Conservation (phyloP, 30 jellyfish, hydroid and myxozoan genomes). For the Aurelia sp. region DNA sequence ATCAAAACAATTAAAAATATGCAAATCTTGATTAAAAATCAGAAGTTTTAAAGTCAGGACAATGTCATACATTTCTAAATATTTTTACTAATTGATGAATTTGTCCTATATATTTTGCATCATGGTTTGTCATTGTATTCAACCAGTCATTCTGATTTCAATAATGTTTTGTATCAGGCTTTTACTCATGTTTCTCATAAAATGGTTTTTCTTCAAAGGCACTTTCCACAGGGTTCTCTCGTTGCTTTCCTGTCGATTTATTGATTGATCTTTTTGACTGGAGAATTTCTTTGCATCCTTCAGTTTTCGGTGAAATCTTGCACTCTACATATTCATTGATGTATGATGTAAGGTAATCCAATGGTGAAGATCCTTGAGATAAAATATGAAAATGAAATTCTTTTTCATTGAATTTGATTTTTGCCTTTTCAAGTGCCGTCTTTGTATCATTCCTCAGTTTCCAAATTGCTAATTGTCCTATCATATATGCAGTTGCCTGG, state of each 20-base stretch:
- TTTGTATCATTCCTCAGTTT: slow-evolving; percentile 83
- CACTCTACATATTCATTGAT: slow-evolving; percentile 81
- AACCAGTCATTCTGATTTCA: too few species aligned
- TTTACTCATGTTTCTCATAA: slow-evolving; percentile 37
- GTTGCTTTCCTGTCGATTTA: slow-evolving; percentile 5
- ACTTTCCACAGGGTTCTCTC: background rate
- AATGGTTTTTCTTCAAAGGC: slow-evolving; percentile 53
- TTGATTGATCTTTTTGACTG: slow-evolving; percentile 45
- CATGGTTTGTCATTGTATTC: too few species aligned
- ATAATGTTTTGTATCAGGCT: background rate
- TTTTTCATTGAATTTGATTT: slow-evolving; percentile 68
- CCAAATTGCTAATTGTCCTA: slow-evolving; percentile 97
- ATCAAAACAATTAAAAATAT: too few species aligned
- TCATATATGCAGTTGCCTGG: slow-evolving; percentile 99
- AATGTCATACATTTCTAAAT: too few species aligned
- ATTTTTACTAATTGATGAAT: too few species aligned
- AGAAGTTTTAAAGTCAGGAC: too few species aligned
- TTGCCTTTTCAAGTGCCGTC: slow-evolving; percentile 50
- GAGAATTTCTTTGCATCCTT: slow-evolving; percentile 73
- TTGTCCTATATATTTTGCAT: too few species aligned
- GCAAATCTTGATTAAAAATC: too few species aligned
- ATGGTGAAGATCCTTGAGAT: slow-evolving; percentile 97
- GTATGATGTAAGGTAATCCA: slow-evolving; percentile 68
- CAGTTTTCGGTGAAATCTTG: slow-evolving; percentile 55
- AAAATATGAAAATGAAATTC: slow-evolving; percentile 88